A percentile compares a stretch with the other conserved stretches of the same genome.
Conservation (phyloP, 2,113 vertebrate genomes). For the Bothrops jararaca region DNA sequence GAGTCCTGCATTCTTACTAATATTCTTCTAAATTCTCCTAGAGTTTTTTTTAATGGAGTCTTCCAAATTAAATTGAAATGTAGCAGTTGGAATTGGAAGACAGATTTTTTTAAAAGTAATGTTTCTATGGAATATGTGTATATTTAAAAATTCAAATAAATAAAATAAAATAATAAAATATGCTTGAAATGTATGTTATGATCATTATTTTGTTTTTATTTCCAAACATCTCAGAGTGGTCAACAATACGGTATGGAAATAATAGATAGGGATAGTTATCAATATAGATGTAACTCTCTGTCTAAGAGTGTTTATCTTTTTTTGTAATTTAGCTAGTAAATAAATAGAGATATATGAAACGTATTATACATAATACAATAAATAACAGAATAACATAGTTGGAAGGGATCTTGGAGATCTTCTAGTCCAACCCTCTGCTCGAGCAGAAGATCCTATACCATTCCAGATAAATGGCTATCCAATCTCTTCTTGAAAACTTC, state of each 20-base stretch:
- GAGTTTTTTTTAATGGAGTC: not conserved
- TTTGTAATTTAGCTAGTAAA: not conserved
- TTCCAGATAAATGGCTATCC: no score
- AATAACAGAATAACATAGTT: not conserved
- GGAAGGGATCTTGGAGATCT: no score
- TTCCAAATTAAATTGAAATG: not conserved
- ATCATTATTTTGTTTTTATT: not conserved
- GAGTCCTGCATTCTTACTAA: not conserved
- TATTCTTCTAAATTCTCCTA: not conserved
- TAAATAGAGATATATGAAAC: not conserved
- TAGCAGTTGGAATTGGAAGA: not conserved
- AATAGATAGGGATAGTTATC: not conserved
- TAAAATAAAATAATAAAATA: not conserved
- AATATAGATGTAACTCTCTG: not conserved
- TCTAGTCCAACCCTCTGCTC: no score
- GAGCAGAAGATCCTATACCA: no score
- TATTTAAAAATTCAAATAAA: not conserved
- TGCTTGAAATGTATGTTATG: not conserved
- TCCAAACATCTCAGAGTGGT: not conserved
- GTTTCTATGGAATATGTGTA: not conserved
- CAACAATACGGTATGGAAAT: not conserved
- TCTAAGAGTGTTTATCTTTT: not conserved
- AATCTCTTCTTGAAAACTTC: no score
- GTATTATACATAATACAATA: not conserved
- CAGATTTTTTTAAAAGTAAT: not conserved